Base-by-base conservation (phyloP, 1,140 invertebrate species). In the Bombyx mandarina region DNA sequence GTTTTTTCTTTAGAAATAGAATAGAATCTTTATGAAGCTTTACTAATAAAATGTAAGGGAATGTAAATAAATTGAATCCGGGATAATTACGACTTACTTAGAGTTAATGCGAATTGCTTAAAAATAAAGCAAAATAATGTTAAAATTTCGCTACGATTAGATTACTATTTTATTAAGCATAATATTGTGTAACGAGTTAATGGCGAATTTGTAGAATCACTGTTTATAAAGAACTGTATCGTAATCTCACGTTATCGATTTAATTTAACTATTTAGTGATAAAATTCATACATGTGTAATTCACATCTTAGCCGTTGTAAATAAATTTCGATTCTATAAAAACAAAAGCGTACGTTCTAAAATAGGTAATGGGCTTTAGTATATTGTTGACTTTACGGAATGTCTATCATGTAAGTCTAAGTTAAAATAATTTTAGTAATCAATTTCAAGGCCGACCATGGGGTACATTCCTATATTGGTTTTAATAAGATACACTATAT, bases 1-100 rank as follows among this genome's bases (percentile, higher is more conserved):
- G 26, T 35, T 35, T 35, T 35, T 35, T 35, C 26, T 35, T 35
- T 5, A 35, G 2, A 35, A 35, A 35, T 35, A 35, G 26, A 35
- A 35, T 35, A 35, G 26, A 63, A 76, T 73, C 62, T 70, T 63
- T 70, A 63, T 75, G 58, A 79, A 82, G 78, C 75, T 81, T 81
- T 79, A 79, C 70, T 64, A 60, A 61, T 69, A 67, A 58, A 35
- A 35, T 35, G 56, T 81, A 81, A 80, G 73, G 56, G 63, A 69
- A 73, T 86, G 81, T 82, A 86, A 54, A 86, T 82, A 81, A 64
- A 72, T 74, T 75, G 72, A 81, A 82, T 71, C 78, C 76, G 82
- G 82, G 82, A 86, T 86, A 82, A 81, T 82, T 86, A 86, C 82
- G 82, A 86, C 82, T 86, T 86, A 86, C 70, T 72, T 86, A 86